A percentile compares a stretch with the other conserved stretches of the same genome.
Conservation (phyloP, 2,797 vertebrate species). For the Australoheros facetus region DNA sequence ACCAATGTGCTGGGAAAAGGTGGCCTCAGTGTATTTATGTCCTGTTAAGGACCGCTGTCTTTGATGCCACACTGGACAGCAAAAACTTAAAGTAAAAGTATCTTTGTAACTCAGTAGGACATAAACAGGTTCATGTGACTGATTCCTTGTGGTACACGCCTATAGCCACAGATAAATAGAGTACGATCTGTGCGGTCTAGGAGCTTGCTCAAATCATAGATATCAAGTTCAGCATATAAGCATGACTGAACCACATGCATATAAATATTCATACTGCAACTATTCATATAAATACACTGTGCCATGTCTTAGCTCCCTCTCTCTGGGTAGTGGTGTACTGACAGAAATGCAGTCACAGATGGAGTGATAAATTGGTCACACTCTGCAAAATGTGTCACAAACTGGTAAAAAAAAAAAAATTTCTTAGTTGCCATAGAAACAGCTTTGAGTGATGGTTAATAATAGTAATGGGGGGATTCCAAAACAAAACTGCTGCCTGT, state of each 20-base stretch:
- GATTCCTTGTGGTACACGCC: background rate
- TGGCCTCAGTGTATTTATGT: conserved; percentile 13
- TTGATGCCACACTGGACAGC: conserved; percentile 11
- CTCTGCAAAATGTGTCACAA: conserved; percentile 37
- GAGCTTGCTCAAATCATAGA: background rate
- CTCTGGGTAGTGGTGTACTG: background rate
- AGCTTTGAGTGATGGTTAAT: conserved; percentile 27
- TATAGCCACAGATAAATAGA: background rate
- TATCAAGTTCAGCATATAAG: background rate
- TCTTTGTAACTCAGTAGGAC: conserved; percentile 17
- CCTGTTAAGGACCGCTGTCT: conserved; percentile 27
- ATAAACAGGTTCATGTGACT: background rate
- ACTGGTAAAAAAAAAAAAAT: too few relatives aligned
- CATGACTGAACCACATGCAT: background rate
- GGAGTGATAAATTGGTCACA: conserved; percentile 41
- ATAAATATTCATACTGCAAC: background rate
- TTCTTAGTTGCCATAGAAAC: conserved; percentile 35
- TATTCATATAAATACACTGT: background rate
- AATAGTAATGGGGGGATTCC: background rate
- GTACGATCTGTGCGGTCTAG: background rate
- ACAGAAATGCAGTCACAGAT: conserved; percentile 33
- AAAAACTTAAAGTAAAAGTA: conserved; percentile 11
- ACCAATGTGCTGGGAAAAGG: background rate
- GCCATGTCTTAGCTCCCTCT: background rate
- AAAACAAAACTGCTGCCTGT: background rate